Evolutionary conservation across 2,113 vertebrate species (phyloP).

Genomic region (Pseudolaguvia tuberculata): DNA sequence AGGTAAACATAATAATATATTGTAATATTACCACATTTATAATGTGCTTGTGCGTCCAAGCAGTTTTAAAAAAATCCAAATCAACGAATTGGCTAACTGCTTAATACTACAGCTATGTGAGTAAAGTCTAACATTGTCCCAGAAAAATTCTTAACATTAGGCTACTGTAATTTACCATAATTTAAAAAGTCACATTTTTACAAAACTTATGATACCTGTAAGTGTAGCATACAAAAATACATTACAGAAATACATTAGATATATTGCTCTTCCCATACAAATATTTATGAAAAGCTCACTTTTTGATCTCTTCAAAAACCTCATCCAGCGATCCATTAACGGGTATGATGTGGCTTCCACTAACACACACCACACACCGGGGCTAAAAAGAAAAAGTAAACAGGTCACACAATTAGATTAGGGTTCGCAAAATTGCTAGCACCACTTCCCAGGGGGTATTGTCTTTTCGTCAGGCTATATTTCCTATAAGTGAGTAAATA

Average conservation of each 20-base stretch:
- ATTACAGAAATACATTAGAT: neutral
- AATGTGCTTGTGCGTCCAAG: neutral
- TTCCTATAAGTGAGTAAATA: no score
- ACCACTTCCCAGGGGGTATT: no score
- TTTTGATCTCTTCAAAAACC: slow-evolving; percentile 30
- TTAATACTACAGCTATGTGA: neutral
- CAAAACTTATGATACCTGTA: no score
- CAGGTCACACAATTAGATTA: neutral
- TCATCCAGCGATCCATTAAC: slow-evolving; percentile 38
- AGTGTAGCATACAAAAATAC: no score
- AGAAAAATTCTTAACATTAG: no score
- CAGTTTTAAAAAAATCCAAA: neutral
- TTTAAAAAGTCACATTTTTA: no score
- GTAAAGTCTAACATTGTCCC: neutral
- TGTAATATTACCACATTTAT: neutral
- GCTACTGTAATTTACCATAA: neutral
- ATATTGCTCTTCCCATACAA: neutral
- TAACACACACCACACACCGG: slow-evolving; percentile 55
- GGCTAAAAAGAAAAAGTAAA: slow-evolving; percentile 44
- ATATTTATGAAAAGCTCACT: slow-evolving; percentile 36
- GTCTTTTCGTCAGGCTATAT: no score
- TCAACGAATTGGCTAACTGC: neutral
- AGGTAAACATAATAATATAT: neutral
- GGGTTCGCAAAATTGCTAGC: no score
- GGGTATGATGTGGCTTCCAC: slow-evolving; percentile 52